Base-by-base conservation (phyloP, 2,113 vertebrate species). In the Recurvirostra avosetta region DNA sequence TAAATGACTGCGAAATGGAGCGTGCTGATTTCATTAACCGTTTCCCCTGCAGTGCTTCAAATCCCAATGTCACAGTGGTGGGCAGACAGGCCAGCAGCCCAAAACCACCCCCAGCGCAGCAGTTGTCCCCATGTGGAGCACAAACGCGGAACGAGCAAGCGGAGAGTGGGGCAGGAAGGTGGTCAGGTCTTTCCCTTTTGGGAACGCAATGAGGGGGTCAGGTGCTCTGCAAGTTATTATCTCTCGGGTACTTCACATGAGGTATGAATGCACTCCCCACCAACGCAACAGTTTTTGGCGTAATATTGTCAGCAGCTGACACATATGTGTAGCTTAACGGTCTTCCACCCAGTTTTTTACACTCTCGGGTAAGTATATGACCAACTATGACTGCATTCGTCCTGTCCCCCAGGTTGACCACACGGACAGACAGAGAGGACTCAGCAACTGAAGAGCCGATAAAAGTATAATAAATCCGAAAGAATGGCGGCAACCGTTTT, bases 101-200 rank as follows among this genome's bases (percentile, higher is more conserved):
- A 58, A 52, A 15, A 5, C 61, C 45, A 32, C 11, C 15, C 12
- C 21, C 67, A 49, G 2, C 1, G 4, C 34, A 53, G 63, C 38
- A 21, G 56, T 21, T 86, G 38, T 23, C 41, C 58, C 59, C 12
- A 2, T 1, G 12, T 18, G 47, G 32, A 29, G 3, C 12, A 25
- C 34, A 15, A 0, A 5, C 32, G 19, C 0, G 1, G n/a, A 15
- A 14, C 0, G 0, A 58, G 25, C 13, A 11, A 52, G 47, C 1
- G 0, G 29, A 22, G n/a, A 43, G 61, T 30, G 15, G 34, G 62
- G 40, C 43, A 16, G 59, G 27, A 61, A 19, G 3, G n/a, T 11
- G n/a, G 9, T 23, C 34, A 26, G 40, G 12, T 17, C 71, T 49
- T 79, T 49, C 30, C 32, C n/a, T 50, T 61, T 27, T 20, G 78